These are phyloP conservation scores for Strigamia crassipes DNA, from an alignment of 2,888 invertebrate genomes.

Conservation along the genomic window DNA sequence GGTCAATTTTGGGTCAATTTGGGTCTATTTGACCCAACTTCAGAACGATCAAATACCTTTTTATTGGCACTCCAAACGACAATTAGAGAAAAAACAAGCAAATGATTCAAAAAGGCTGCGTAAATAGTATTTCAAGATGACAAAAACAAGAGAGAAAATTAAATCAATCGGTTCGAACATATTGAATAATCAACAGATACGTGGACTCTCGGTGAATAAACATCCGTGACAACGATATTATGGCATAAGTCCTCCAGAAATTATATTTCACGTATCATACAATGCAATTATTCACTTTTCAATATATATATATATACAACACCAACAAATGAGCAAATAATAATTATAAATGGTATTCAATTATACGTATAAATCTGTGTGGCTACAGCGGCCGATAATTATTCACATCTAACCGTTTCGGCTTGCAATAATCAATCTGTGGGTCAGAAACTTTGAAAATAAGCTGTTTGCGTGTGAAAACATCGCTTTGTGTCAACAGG, in stretches of 20 bases:
- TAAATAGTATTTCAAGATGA: neutral
- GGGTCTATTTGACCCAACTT: neutral
- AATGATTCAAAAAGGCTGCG: conserved; percentile 6
- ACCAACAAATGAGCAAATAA: no score
- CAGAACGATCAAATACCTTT: neutral
- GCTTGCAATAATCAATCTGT: no score
- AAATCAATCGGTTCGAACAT: neutral
- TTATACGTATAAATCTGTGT: no score
- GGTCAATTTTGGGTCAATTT: no score
- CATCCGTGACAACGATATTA: neutral
- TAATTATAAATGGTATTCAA: no score
- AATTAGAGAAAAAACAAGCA: neutral
- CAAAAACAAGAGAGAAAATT: neutral
- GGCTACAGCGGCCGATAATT: neutral
- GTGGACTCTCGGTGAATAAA: no score
- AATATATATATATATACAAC: no score
- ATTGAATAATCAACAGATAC: neutral
- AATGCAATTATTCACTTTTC: neutral
- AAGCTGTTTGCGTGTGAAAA: no score
- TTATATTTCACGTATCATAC: neutral
- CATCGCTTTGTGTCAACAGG: neutral
- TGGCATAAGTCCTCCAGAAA: neutral
- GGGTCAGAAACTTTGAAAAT: neutral
- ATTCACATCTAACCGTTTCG: neutral
- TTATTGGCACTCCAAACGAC: neutral